A percentile compares a stretch with the other conserved stretches of the same genome.
These are phyloP conservation scores for Huso huso DNA, from an alignment of 2,797 vertebrate species.

Conservation along the genomic window DNA sequence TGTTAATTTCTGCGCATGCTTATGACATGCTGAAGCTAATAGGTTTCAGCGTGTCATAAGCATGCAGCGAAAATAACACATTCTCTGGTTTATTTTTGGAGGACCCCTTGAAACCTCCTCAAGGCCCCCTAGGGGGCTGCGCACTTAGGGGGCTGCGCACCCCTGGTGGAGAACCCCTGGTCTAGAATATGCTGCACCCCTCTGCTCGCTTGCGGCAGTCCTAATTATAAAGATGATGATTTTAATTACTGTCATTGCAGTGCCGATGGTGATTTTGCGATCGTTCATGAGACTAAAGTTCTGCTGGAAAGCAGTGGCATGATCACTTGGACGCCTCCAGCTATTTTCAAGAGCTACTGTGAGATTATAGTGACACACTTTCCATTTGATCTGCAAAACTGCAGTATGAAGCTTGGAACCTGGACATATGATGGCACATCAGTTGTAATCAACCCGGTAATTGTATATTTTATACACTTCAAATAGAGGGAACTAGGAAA, in stretches of 20 bases:
- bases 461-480: not conserved
- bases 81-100: no score
- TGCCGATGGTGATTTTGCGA: conserved; percentile 90
- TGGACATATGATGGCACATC: conserved; percentile 84
- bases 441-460: conserved; percentile 80
- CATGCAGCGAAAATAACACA: no score
- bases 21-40: no score
- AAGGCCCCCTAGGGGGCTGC: no score
- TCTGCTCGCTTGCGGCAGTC: not conserved
- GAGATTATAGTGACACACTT: conserved; percentile 94
- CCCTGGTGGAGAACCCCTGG: no score
- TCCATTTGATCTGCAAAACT: conserved; percentile 94
- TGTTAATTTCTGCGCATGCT: no score
- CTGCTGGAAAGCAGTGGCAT: conserved; percentile 78
- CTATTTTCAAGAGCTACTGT: conserved; percentile 97
- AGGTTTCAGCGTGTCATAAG: no score
- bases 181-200: not conserved
- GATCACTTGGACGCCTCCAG: conserved; percentile 90
- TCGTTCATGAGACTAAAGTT: conserved; percentile 87
- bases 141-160: no score
- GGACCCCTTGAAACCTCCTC: no score
- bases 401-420: conserved; percentile 92
- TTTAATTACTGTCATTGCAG: conserved; percentile 42
- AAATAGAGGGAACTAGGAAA: no score
- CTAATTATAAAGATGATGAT: not conserved